Evolutionary conservation across 2,113 vertebrate species (phyloP), one percentile per base, ranked within the genome.

Genomic region (Triplophysa tibetana): DNA sequence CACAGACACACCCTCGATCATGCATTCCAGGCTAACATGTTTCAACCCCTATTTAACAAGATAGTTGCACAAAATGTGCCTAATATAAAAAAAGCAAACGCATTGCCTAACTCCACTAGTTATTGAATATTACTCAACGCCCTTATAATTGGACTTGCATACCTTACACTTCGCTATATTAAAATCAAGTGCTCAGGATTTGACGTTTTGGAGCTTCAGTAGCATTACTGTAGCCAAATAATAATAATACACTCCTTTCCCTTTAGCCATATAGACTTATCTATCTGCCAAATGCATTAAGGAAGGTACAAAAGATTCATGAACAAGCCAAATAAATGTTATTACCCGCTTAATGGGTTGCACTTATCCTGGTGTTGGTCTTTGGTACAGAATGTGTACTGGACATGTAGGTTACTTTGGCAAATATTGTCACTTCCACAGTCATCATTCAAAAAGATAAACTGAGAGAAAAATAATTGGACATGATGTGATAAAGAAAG

Each of bases 391-490:
- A 95, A 96, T n/a, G 87, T 91, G 76, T 96, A 96, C 21, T 93
- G 83, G 38, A 96, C 90, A 79, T 94, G 91, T 66, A 96, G 89
- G 81, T 95, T 95, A 91, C 95, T 96, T 70, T 94, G 89, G 75
- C 94, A 95, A 54, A 94, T 66, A 0, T 94, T 93, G 86, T 96
- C 94, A 1, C 77, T 85, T 82, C 94, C 94, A 82, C 95, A 96
- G 29, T 93, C 95, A 81, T 93, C 92, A 88, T 96, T 96, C 84
- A 94, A 82, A 89, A 96, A 96, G 76, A 93, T 92, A 68, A 95
- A 91, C 94, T 95, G 84, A 38, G 88, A 65, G 82, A 82, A 56
- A 83, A 60, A 63, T 7, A 75, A 2, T 29, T 69, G 23, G n/a
- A 17, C 2, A 48, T 5, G 4, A 3, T 3, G 7, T 41, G 70